These are phyloP conservation scores for Clavelina lepadiformis DNA, from an alignment of 23 tunicate species.

Conservation along the genomic window DNA sequence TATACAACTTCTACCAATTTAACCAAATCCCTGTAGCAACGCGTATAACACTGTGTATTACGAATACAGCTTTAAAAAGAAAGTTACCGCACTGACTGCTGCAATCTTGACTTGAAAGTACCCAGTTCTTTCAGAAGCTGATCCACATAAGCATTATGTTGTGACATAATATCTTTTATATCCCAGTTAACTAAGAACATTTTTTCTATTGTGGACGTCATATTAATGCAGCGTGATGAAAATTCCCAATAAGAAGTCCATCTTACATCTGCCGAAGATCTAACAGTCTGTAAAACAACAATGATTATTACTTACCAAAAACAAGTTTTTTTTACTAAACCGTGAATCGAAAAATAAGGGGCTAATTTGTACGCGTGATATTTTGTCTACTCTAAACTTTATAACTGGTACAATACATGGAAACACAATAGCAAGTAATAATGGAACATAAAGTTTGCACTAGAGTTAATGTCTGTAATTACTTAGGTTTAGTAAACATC, in stretches of 20 bases:
- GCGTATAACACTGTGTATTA: too few relatives aligned
- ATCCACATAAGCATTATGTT: conserved; percentile 85
- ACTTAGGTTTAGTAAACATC: too few relatives aligned
- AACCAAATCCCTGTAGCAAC: too few relatives aligned
- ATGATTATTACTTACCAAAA: not conserved
- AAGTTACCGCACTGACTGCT: conserved; percentile 6
- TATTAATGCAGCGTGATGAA: conserved; percentile 24
- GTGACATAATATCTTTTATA: conserved; percentile 80
- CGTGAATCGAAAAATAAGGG: not conserved
- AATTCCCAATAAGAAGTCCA: conserved; percentile 37
- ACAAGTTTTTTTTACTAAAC: not conserved
- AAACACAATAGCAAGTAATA: too few relatives aligned
- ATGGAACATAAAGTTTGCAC: too few relatives aligned
- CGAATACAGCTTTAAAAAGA: not conserved
- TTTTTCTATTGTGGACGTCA: conserved; percentile 4
- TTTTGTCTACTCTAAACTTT: too few relatives aligned
- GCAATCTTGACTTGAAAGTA: conserved; percentile 14
- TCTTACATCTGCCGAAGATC: conserved; percentile 49
- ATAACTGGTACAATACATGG: too few relatives aligned
- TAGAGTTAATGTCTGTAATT: too few relatives aligned
- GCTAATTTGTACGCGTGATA: too few relatives aligned
- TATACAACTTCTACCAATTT: too few relatives aligned
- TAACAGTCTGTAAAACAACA: conserved; percentile 37
- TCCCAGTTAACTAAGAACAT: conserved; percentile 82
- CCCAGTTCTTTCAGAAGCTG: conserved; percentile 19